Base-by-base conservation (phyloP, 2,797 vertebrate species). In the Hoplostethus mediterraneus region DNA sequence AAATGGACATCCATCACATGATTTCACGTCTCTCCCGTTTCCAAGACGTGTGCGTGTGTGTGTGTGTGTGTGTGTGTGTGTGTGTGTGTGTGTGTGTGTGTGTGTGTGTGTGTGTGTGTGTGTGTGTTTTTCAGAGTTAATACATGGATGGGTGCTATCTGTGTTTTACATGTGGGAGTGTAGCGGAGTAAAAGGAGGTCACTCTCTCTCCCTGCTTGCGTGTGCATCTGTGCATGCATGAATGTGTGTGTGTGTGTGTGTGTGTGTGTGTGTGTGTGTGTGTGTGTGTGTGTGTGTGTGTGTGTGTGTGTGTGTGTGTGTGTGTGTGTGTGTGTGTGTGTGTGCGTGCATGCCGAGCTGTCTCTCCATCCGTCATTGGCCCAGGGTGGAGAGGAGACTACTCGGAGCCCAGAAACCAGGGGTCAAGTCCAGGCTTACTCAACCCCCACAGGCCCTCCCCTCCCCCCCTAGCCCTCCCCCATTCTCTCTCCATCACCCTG, bases 401-500 rank as follows among this genome's bases (percentile, higher is more conserved):
- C 0, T 77, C 75, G 93, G 94, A 95, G 95, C 94, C 94, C 94
- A 93, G 91, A 93, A 93, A 89, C 75, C 93, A 89, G 93, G 91
- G 95, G 95, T 96, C 95, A 96, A 96, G 95, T 95, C 94, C 95
- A 95, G 94, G 93, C 91, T 95, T 94, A 89, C 79, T 68, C 88
- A 91, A 91, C 92, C 92, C 88, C 91, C 80, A 52, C 71, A 75
- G 25, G 9, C 73, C 49, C 81, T 67, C 85, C 80, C 54, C 67
- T 57, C 51, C 67, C 25, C 62, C 58, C 5, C 12, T 38, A 16
- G 11, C 44, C 21, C 7, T 71, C 5, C 55, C 63, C 68, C 67
- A 70, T 62, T 56, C 47, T 47, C 63, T 55, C 82, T 87, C 83
- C 71, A 80, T 87, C 85, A 86, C 71, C 74, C 72, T 76, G 72